A percentile compares a stretch with the other conserved stretches of the same genome.
These are phyloP conservation scores for Cantharis flavilabris DNA, from an alignment of 2,888 invertebrate genomes.

Conservation along the genomic window DNA sequence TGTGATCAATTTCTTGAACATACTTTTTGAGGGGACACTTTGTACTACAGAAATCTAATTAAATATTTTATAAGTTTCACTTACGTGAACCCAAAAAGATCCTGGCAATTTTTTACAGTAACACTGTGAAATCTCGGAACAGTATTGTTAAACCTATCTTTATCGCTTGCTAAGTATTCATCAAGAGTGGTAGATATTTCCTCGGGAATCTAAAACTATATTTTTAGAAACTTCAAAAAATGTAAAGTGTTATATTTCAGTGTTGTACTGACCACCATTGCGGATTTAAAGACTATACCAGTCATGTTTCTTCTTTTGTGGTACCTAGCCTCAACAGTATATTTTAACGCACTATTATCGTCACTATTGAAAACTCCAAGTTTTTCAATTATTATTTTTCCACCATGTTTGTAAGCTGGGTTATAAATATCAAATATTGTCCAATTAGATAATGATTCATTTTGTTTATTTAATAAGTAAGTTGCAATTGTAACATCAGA, in stretches of 20 bases:
- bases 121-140: constrained; percentile 68
- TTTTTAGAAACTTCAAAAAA: neutral
- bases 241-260: neutral
- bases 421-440: constrained; percentile 59
- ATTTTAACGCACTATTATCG: no score
- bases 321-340: no score
- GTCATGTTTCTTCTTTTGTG: no score
- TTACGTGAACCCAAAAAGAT: constrained; percentile 72
- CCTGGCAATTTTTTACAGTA: constrained; percentile 61
- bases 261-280: neutral
- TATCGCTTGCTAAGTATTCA: constrained; percentile 11
- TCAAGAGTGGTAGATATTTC: neutral
- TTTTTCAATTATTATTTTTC: constrained; percentile 55
- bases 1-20: no score
- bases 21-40: no score
- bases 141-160: constrained; percentile 60
- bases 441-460: constrained; percentile 34
- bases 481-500: no score
- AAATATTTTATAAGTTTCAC: constrained; percentile 28
- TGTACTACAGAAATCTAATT: neutral
- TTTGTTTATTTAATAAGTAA: no score
- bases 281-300: no score
- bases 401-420: constrained; percentile 61
- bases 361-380: constrained; percentile 50
- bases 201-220: constrained; percentile 8